Base-by-base conservation (phyloP, 2,113 vertebrate genomes). In the Muntiacus muntjak region DNA sequence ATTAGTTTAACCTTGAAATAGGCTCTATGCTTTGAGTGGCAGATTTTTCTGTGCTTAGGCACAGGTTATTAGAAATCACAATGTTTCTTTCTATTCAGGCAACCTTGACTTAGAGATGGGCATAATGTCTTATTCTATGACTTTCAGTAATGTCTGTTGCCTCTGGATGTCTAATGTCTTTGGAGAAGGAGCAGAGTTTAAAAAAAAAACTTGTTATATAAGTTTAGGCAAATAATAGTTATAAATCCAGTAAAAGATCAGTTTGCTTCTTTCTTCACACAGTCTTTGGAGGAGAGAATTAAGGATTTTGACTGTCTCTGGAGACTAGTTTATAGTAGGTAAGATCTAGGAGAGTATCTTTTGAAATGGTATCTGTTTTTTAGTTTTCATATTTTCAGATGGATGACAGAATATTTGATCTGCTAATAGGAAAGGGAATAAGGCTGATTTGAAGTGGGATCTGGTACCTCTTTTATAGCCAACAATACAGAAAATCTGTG, bases 1-100 rank as follows among this genome's bases (percentile, higher is more conserved):
- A 97, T 95, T 85, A 95, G 71, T 89, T 97, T 97, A 97, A 89
- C 96, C 96, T 98, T 97, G 96, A 97, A 94, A 89, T 85, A 89
- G 50, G 67, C 92, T 50, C 14, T 93, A 26, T 55, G 81, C 47
- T 91, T 92, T 93, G 55, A 92, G 89, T 87, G 78, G 33, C 92
- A 76, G 90, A 26, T 87, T 96, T 93, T 90, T 91, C 87, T 95
- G 87, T 87, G 96, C 45, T 93, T 92, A 58, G 94, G 94, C 90
- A 96, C 96, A 98, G 71, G 93, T 87, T 93, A 94, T 96, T 96
- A 96, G 92, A 95, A 96, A 96, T 87, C 52, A 71, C 50, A 83
- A 14, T 93, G 78, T 94, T 95, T 81, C 60, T 50, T 87, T 93
- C 57, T 86, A 23, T 81, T 60, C 86, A 87, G 87, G 78, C 87